Evolutionary conservation across 2,113 vertebrate genomes (phyloP).

Genomic region (Calyptommatus sinebrachiatus): DNA sequence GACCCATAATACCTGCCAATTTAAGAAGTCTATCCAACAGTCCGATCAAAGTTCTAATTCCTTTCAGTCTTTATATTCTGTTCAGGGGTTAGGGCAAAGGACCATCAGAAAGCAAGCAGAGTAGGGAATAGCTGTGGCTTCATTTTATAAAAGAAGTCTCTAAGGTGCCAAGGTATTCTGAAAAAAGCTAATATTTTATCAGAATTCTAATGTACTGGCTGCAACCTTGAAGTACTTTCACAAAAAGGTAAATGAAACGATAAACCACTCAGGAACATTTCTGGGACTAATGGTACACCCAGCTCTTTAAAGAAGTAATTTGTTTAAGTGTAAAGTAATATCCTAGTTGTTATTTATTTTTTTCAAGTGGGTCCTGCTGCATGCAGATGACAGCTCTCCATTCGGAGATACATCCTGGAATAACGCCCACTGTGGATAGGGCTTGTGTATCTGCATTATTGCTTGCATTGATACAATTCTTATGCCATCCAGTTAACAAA

Average conservation of each 20-base stretch:
- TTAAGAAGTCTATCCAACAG: conserved; percentile 15
- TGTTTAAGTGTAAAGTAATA: too few species aligned
- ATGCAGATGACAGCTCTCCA: too few species aligned
- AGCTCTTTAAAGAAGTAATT: accelerated
- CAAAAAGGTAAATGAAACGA: neutral
- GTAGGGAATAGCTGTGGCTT: conserved; percentile 31
- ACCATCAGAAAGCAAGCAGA: neutral
- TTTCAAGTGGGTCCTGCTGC: too few species aligned
- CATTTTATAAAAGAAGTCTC: conserved; percentile 1
- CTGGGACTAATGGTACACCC: neutral
- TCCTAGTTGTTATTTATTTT: too few species aligned
- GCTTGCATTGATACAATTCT: too few species aligned
- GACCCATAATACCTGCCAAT: conserved; percentile 3
- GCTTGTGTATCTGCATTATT: too few species aligned
- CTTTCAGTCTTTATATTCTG: conserved; percentile 41
- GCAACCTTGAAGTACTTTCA: neutral
- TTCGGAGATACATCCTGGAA: too few species aligned
- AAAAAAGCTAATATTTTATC: conserved; percentile 2
- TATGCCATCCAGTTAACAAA: too few species aligned
- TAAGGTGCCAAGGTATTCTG: neutral
- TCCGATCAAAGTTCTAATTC: conserved; percentile 45
- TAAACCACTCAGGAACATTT: neutral
- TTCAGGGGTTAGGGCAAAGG: conserved; percentile 23
- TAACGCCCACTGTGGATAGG: too few species aligned
- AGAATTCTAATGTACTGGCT: conserved; percentile 5